Conservation (phyloP, 2,113 vertebrate genomes). For the Syngnathus scovelli region DNA sequence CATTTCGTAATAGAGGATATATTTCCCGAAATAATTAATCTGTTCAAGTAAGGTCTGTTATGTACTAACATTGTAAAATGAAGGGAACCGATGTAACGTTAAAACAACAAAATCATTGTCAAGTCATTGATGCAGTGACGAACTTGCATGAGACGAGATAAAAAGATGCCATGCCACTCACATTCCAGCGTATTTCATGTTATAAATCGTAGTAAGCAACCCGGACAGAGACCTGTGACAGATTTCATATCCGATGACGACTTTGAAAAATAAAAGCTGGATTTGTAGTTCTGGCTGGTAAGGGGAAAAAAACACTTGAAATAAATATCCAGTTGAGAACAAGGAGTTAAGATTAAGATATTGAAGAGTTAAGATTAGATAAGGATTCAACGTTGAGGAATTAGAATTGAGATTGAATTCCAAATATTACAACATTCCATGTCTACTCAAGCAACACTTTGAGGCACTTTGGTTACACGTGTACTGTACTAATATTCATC, state of each 20-base stretch:
- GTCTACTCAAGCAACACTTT: not conserved
- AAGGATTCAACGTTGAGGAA: not conserved
- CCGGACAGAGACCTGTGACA: not conserved
- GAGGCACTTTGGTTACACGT: not conserved
- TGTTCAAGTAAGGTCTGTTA: not conserved
- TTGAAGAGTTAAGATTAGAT: not conserved
- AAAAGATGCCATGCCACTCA: too few relatives aligned
- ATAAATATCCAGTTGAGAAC: not conserved
- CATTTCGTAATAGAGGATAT: not conserved
- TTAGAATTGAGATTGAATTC: not conserved
- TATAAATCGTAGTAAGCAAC: too few relatives aligned
- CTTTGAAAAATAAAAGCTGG: too few relatives aligned
- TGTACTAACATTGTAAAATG: not conserved
- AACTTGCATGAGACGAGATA: too few relatives aligned
- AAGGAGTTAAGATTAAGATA: not conserved
- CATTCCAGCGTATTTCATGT: too few relatives aligned
- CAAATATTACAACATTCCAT: not conserved
- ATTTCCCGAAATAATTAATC: not conserved
- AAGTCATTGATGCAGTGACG: too few relatives aligned
- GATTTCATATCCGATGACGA: not conserved
- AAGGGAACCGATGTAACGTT: not conserved
- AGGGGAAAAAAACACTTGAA: not conserved
- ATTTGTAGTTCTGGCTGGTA: not conserved
- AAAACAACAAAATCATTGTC: too few relatives aligned
- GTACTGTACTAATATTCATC: not conserved